phyloP scores from a whole-genome alignment of 2,113 vertebrate species.

The Cochlearius cochlearius region DNA sequence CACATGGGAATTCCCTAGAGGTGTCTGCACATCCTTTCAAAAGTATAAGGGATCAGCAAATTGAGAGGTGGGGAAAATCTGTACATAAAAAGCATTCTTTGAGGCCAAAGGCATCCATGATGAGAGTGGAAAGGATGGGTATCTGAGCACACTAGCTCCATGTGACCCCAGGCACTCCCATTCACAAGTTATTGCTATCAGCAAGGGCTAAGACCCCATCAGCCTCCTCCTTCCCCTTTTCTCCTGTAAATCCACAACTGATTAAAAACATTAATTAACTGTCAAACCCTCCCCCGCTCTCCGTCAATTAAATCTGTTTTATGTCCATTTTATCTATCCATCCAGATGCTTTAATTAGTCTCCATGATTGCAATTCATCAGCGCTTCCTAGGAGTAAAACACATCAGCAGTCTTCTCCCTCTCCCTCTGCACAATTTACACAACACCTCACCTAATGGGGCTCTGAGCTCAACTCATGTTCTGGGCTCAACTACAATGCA shows the following conservation, averaged over 20 bases:
- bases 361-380: conserved; percentile 59
- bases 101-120: not conserved
- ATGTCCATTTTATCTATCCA: conserved; percentile 68
- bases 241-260: conserved; percentile 57
- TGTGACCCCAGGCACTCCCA: not conserved
- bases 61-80: not conserved
- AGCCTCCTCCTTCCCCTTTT: conserved; percentile 18
- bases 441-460: not conserved
- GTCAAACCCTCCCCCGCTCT: conserved; percentile 32
- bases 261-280: conserved; percentile 68
- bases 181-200: not conserved
- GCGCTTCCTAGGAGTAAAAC: conserved; percentile 22
- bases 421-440: not conserved
- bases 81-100: not conserved
- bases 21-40: not conserved
- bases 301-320: conserved; percentile 62
- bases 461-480: not conserved
- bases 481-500: not conserved
- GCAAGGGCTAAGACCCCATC: conserved; percentile 22
- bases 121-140: not conserved
- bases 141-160: not conserved
- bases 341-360: conserved; percentile 65
- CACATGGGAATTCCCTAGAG: not conserved
- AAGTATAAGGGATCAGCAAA: not conserved
- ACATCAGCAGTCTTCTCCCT: conserved; percentile 22